Evolutionary conservation across 1,140 invertebrate genomes (phyloP).

Genomic region (Drosophila setifemur): DNA sequence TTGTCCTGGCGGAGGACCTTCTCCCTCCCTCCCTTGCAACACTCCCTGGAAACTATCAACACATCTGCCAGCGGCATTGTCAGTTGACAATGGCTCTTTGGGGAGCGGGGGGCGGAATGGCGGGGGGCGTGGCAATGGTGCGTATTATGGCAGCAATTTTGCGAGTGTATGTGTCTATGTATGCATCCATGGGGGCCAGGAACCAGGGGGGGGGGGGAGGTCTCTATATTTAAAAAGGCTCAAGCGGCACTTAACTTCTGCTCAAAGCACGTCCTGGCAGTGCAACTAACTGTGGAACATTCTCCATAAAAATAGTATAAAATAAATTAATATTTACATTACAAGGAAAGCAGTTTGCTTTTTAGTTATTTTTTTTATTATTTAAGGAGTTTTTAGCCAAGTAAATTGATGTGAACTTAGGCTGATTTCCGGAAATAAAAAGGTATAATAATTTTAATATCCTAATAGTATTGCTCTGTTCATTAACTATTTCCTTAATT

Average conservation of each 20-base stretch:
- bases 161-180: not conserved
- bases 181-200: slow-evolving; percentile 18
- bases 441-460: no score
- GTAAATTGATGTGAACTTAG: no score
- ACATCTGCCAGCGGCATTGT: slow-evolving; percentile 65
- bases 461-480: no score
- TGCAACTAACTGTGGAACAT: slow-evolving; percentile 16
- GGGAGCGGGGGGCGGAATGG: not conserved
- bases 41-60: slow-evolving; percentile 52
- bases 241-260: slow-evolving; percentile 73
- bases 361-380: no score
- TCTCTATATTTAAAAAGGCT: slow-evolving; percentile 72
- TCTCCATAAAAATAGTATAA: no score
- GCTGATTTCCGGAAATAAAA: no score
- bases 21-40: not conserved
- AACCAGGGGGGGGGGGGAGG: slow-evolving; percentile 7
- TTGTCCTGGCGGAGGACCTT: not conserved
- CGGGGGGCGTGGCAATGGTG: slow-evolving; percentile 38
- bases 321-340: no score
- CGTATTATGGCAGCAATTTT: slow-evolving; percentile 46
- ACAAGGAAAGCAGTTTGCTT: no score
- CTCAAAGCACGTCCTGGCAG: slow-evolving; percentile 38
- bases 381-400: no score
- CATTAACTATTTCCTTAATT: no score
- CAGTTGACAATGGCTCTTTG: slow-evolving; percentile 59